Base-by-base conservation (phyloP, 2,888 invertebrate genomes). In the Plagodis pulveraria region DNA sequence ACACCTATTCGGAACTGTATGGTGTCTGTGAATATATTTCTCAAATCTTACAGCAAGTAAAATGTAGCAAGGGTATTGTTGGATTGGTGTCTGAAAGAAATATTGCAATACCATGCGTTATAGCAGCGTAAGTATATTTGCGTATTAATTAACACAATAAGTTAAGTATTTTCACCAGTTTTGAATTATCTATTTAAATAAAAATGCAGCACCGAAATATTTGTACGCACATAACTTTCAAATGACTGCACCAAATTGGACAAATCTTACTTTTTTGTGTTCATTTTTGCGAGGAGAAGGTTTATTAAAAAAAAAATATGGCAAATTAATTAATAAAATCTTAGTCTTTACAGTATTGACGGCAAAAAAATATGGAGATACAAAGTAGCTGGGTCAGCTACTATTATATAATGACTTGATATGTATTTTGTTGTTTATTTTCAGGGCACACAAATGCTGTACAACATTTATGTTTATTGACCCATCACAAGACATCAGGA, bases 401-500 rank as follows among this genome's bases (percentile, higher is more conserved):
- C n/a, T n/a, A n/a, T n/a, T n/a, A n/a, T n/a, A n/a, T n/a, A n/a
- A n/a, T n/a, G n/a, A 22, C 22, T 2, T 22, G 22, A 2, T 2
- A 22, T 22, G 22, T 22, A 22, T 22, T 22, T 22, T 22, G 22
- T 34, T 22, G 36, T 49, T n/a, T 45, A 2, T 40, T 91, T 87
- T 64, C 84, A 94, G 94, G 70, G 91, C 93, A 45, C 93, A 94
- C 76, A 89, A 93, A 80, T 84, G 88, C 67, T 83, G 84, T 52
- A 87, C 87, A 64, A 81, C 91, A 51, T 94, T 94, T 70, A 91
- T 93, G 81, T 94, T 94, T 71, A 66, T 94, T 48, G 87, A 93
- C 71, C 83, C 86, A 50, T 60, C 71, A 33, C 80, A 87, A 62
- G 75, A 84, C 62, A 50, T 86, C 36, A 81, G 83, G 50, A 66